Base-by-base conservation (phyloP, 2,797 vertebrate genomes). In the Ptychobarbus kaznakovi region DNA sequence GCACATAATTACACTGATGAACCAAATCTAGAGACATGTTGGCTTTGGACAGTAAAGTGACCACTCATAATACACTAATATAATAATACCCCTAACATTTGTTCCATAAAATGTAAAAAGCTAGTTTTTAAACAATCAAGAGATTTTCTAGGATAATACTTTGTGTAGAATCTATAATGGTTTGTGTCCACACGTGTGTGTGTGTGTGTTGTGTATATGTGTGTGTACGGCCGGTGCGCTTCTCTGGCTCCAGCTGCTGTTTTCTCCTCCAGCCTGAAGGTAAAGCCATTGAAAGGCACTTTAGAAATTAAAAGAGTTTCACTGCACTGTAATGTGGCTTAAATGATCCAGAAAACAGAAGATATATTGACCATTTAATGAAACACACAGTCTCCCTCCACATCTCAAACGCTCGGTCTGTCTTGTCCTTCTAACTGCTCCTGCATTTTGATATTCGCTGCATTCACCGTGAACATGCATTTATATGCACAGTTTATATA, bases 341-440 rank as follows among this genome's bases (percentile, higher is more conserved):
- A 96, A 96, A 96, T 96, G 95, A 96, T 94, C 93, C 95, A 96
- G 95, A 96, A 96, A 96, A 95, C 94, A 93, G 93, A 96, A 95
- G 94, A 96, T 95, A 93, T 95, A 96, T 96, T 95, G 95, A 95
- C 94, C 95, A 95, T 95, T 95, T 96, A 95, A 95, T 95, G 95
- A 95, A 95, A 95, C 91, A 91, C 89, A 90, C 87, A 78, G 84
- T 76, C 53, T 46, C 68, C 49, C 68, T 56, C 63, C 25, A 40
- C 56, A 32, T 44, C 84, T 69, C 15, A n/a, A 51, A 46, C 7
- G 4, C 68, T 61, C 35, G 8, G 78, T 81, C 32, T 86, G 81
- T 82, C 78, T 86, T 84, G 44, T 87, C 72, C 53, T 82, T 86
- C 65, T 40, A 44, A 70, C 66, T 58, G 68, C 51, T 56, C 76